A percentile compares a stretch with the other conserved stretches of the same genome.
These are phyloP conservation scores for Hypomecis punctinalis DNA, from an alignment of 2,888 invertebrate genomes.

Conservation along the genomic window DNA sequence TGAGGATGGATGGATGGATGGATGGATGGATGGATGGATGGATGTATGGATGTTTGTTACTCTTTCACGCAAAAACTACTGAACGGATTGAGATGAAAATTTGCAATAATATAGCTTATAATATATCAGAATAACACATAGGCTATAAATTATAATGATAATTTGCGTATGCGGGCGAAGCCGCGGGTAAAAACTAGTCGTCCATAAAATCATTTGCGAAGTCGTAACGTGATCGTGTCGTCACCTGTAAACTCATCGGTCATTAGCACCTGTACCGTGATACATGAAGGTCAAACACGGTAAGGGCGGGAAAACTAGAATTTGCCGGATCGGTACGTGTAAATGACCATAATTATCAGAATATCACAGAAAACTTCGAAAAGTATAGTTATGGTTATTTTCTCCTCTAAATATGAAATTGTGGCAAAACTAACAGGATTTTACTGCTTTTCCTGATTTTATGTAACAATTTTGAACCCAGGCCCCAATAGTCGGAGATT, in stretches of 20 bases:
- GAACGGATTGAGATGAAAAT: no score
- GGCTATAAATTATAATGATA: no score
- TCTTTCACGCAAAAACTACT: no score
- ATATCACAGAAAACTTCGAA: slow-evolving; percentile 2
- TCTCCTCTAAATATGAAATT: background rate
- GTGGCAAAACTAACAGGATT: background rate
- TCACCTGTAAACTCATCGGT: background rate
- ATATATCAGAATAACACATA: no score
- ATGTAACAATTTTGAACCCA: background rate
- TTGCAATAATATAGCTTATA: no score
- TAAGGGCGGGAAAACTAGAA: slow-evolving; percentile 11
- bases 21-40: no score
- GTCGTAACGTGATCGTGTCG: background rate
- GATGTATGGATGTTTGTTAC: no score
- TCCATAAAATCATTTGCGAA: no score
- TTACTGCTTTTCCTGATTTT: background rate
- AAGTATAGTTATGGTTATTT: background rate
- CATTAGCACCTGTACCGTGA: slow-evolving; percentile 1
- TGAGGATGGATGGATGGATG: no score
- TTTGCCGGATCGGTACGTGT: slow-evolving; percentile 5
- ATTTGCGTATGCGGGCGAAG: no score
- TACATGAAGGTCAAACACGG: slow-evolving; percentile 2
- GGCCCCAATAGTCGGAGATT: no score
- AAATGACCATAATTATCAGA: slow-evolving; percentile 11
- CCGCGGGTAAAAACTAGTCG: no score